Conservation (phyloP, 1,140 invertebrate genomes). For the Phymastichus coffea region DNA sequence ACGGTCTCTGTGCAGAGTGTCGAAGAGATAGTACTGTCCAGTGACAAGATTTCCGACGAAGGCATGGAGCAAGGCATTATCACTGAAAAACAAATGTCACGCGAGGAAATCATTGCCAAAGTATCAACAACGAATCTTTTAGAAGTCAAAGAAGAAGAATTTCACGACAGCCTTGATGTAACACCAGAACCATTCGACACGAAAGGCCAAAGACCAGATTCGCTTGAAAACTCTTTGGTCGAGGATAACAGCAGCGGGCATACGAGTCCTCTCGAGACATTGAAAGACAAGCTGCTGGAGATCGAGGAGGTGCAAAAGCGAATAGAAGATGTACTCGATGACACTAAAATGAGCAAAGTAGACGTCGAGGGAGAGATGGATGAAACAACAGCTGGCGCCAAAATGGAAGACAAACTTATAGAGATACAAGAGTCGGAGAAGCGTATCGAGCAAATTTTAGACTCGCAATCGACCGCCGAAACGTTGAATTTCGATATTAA, state of each 20-base stretch:
- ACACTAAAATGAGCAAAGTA: background rate
- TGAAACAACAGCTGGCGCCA: background rate
- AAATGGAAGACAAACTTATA: constrained; percentile 11
- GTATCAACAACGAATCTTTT: constrained; percentile 1
- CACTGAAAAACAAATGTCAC: background rate
- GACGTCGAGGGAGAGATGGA: background rate
- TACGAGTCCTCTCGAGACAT: background rate
- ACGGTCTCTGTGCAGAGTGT: background rate
- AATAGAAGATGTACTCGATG: constrained; percentile 35
- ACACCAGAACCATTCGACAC: constrained; percentile 34
- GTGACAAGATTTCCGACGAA: background rate
- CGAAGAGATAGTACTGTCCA: background rate
- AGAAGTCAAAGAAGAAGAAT: constrained; percentile 31
- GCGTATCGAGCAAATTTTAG: constrained; percentile 27
- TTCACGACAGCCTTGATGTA: constrained; percentile 41
- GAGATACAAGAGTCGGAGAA: constrained; percentile 27
- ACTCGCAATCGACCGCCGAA: background rate
- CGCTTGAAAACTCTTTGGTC: constrained; percentile 29
- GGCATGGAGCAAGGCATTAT: background rate
- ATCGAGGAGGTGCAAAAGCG: constrained; percentile 38
- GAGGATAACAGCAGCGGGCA: constrained; percentile 2
- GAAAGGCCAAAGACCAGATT: constrained; percentile 32
- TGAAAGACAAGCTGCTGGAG: constrained; percentile 38
- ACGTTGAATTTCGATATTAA: constrained; percentile 21
- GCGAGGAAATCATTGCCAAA: background rate